These are phyloP conservation scores for Conus canariensis DNA, from an alignment of 2,888 invertebrate species.

Conservation along the genomic window DNA sequence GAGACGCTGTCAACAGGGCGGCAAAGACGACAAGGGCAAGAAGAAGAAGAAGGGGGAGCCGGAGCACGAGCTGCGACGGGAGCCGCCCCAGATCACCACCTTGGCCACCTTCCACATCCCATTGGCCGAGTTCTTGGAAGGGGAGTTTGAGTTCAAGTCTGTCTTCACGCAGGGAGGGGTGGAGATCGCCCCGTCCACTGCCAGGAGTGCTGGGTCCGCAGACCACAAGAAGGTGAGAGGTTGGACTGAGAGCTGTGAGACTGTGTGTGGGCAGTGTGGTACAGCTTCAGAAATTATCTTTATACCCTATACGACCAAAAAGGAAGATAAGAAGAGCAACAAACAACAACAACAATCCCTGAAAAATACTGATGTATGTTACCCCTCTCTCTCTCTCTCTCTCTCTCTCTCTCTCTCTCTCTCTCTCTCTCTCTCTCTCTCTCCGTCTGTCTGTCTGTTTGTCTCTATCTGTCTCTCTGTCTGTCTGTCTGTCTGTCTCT, in stretches of 20 bases:
- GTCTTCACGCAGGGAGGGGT: conserved; percentile 62
- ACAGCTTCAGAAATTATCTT: too few relatives aligned
- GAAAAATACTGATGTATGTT: too few relatives aligned
- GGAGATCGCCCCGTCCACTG: conserved; percentile 60
- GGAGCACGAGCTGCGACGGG: conserved; percentile 69
- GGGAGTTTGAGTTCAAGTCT: conserved; percentile 66
- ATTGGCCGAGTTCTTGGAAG: conserved; percentile 71
- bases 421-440: background rate
- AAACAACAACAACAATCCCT: too few relatives aligned
- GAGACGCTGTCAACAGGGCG: background rate
- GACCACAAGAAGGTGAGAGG: conserved; percentile 58
- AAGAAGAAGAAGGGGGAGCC: conserved; percentile 73
- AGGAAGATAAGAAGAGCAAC: too few relatives aligned
- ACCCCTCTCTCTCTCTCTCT: too few relatives aligned
- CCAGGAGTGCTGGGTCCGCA: conserved; percentile 54
- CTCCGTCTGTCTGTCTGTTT: background rate
- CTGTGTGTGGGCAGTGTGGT: background rate
- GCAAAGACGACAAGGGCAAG: conserved; percentile 59
- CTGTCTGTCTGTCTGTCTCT: background rate
- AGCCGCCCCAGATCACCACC: conserved; percentile 68
- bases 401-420: too few relatives aligned
- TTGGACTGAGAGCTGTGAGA: too few relatives aligned
- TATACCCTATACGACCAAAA: too few relatives aligned
- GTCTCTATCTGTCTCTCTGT: background rate
- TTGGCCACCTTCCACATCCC: conserved; percentile 73